phyloP scores from a whole-genome alignment of 2,888 invertebrate species.

The Phragmatobia fuliginosa region DNA sequence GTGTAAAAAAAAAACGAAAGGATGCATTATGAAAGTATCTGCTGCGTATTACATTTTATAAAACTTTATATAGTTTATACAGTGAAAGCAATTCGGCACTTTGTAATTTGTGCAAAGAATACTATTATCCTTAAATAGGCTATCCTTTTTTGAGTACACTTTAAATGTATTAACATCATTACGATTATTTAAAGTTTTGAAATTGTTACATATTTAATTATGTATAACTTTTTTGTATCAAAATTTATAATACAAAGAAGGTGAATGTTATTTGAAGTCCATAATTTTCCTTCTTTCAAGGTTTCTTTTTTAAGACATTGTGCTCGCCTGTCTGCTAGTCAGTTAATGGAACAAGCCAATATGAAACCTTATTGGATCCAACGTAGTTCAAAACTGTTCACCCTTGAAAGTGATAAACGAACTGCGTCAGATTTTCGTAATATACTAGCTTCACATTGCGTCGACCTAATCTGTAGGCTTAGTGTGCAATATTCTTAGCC shows the following conservation, averaged over 20 bases:
- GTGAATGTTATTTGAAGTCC: not conserved
- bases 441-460: slow-evolving; percentile 19
- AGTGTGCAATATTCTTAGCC: slow-evolving; percentile 38
- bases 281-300: not conserved
- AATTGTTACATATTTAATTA: too few relatives aligned
- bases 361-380: not conserved
- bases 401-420: slow-evolving; percentile 19
- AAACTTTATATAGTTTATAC: not conserved
- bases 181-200: too few relatives aligned
- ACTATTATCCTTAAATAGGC: not conserved
- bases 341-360: not conserved
- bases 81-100: not conserved
- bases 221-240: not conserved
- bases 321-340: not conserved
- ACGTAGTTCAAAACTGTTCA: slow-evolving; percentile 3
- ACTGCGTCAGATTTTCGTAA: slow-evolving; percentile 21
- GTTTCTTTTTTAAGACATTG: not conserved
- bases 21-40: not conserved
- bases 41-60: not conserved
- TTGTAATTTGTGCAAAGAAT: not conserved
- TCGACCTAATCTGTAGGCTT: slow-evolving; percentile 32
- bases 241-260: not conserved
- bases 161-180: too few relatives aligned
- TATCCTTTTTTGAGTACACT: not conserved
- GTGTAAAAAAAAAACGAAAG: not conserved